Conservation (phyloP, 2,888 invertebrate genomes). For the Drosophila atripex region DNA sequence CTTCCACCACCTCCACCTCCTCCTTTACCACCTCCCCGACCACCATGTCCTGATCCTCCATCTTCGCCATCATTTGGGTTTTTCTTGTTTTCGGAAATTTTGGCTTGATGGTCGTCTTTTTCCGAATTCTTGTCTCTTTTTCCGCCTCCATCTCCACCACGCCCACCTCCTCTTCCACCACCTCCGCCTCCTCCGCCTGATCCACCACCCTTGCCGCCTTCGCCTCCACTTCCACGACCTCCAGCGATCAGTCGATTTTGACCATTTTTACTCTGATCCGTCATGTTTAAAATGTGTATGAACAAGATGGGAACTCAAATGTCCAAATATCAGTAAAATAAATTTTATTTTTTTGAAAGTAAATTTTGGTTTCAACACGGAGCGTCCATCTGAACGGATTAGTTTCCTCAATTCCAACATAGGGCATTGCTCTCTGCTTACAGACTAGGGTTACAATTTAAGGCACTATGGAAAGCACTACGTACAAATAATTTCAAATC, state of each 20-base stretch:
- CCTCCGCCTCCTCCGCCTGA: neutral
- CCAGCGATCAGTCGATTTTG: neutral
- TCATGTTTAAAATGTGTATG: neutral
- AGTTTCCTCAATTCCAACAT: slow-evolving; percentile 32
- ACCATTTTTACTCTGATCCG: neutral
- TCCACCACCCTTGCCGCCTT: neutral
- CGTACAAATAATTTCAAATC: slow-evolving; percentile 23
- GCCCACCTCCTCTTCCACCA: neutral
- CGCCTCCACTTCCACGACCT: neutral
- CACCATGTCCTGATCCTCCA: slow-evolving; percentile 13
- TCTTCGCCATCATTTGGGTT: slow-evolving; percentile 9
- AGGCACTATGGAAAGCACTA: slow-evolving; percentile 45
- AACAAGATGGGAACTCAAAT: too few species aligned
- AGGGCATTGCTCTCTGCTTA: slow-evolving; percentile 36
- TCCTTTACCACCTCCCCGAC: slow-evolving; percentile 1
- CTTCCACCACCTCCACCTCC: neutral
- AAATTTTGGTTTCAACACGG: neutral
- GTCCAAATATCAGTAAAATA: too few species aligned
- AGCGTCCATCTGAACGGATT: neutral
- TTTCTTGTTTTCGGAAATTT: neutral
- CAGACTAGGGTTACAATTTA: slow-evolving; percentile 31
- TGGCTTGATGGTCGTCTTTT: neutral
- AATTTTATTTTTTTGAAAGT: neutral
- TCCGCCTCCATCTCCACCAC: neutral
- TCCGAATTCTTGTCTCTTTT: neutral